Percentiles rank a stretch among this genome's conserved stretches.
phyloP scores from a whole-genome alignment of 1,140 invertebrate species.

The Agraylea sexmaculata region DNA sequence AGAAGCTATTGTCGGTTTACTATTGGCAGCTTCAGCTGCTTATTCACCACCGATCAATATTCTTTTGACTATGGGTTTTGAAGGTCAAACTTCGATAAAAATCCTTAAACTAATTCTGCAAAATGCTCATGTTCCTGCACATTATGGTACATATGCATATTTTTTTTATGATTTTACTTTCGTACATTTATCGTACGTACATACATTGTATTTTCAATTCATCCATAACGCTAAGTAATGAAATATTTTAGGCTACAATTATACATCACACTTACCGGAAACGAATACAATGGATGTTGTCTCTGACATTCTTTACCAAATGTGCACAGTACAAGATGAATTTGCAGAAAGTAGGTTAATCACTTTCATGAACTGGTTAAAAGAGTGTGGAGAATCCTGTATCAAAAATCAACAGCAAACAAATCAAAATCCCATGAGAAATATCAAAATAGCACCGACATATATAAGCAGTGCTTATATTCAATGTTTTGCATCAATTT shows the following conservation, averaged over 20 bases:
- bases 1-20: constrained; percentile 59
- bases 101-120: constrained; percentile 15
- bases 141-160: constrained; percentile 21
- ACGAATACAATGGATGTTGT: constrained; percentile 50
- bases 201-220: not conserved
- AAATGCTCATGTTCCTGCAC: constrained; percentile 17
- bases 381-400: constrained; percentile 16
- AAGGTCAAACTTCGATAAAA: constrained; percentile 14
- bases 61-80: constrained; percentile 14
- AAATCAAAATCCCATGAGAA: constrained; percentile 4
- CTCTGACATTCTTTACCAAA: constrained; percentile 65
- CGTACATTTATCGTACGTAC: not conserved
- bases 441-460: constrained; percentile 1
- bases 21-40: constrained; percentile 52
- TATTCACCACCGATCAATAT: constrained; percentile 35
- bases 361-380: constrained; percentile 29
- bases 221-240: not conserved
- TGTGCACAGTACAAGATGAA: constrained; percentile 50
- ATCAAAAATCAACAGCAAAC: constrained; percentile 8
- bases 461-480: constrained; percentile 25
- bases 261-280: constrained; percentile 20
- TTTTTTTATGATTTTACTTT: not conserved
- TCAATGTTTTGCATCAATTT: constrained; percentile 59
- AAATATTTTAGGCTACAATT: constrained; percentile 27
- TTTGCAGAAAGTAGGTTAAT: constrained; percentile 28